Conservation (phyloP, 2,113 vertebrate species). For the Ageneiosus marmoratus region DNA sequence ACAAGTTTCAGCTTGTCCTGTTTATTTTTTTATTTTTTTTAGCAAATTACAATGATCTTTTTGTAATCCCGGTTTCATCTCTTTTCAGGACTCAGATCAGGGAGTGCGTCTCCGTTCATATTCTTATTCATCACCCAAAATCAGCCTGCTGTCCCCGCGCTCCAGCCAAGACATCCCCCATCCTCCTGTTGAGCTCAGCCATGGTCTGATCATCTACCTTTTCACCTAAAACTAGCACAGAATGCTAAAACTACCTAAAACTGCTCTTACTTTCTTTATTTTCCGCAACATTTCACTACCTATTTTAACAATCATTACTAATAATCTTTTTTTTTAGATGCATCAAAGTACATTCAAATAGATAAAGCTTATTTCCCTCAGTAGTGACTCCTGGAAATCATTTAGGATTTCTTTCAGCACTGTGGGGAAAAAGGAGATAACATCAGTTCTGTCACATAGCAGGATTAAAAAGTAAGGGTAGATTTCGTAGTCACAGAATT, state of each 20-base stretch:
- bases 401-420: neutral
- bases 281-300: neutral
- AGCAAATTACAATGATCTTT: neutral
- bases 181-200: conserved; percentile 62
- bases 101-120: conserved; percentile 90
- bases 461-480: conserved; percentile 6
- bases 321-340: neutral
- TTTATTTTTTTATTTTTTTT: neutral
- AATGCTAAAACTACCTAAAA: neutral
- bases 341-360: neutral
- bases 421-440: neutral
- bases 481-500: neutral
- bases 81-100: conserved; percentile 73
- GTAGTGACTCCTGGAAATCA: neutral
- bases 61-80: neutral
- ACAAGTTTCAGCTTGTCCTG: neutral
- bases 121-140: conserved; percentile 89
- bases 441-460: conserved; percentile 5
- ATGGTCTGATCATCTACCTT: conserved; percentile 74
- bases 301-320: too few species aligned
- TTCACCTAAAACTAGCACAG: conserved; percentile 6
- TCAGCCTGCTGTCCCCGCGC: conserved; percentile 72
- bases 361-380: neutral
- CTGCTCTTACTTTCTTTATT: neutral
- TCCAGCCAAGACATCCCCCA: conserved; percentile 65